Evolutionary conservation across 2,113 vertebrate genomes (phyloP).

Genomic region (Hippolais icterina): DNA sequence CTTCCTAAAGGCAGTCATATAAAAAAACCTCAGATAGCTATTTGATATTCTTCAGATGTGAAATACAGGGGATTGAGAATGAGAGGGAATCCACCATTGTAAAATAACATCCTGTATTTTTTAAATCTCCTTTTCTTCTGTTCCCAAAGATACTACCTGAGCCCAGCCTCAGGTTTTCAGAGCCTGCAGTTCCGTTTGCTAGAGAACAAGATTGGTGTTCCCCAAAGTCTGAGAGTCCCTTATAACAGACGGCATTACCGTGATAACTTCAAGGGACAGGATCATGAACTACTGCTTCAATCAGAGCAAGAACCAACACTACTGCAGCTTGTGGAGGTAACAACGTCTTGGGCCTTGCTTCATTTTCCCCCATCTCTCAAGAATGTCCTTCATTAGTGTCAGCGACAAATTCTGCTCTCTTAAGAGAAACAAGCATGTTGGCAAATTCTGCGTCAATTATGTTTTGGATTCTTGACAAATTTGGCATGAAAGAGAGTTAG

Average conservation of each 20-base stretch:
- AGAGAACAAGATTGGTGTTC: slow-evolving; percentile 95
- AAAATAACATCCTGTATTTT: neutral
- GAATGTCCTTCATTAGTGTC: neutral
- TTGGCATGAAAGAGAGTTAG: neutral
- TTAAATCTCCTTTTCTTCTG: neutral
- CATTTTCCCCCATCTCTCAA: neutral
- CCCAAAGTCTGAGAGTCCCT: slow-evolving; percentile 87
- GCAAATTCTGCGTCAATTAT: neutral
- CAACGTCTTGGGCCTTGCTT: neutral
- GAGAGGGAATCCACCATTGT: neutral
- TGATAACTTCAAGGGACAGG: slow-evolving; percentile 87
- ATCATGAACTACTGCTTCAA: slow-evolving; percentile 80
- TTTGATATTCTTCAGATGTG: neutral
- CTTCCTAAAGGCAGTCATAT: neutral
- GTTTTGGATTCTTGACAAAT: neutral
- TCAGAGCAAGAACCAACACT: slow-evolving; percentile 87
- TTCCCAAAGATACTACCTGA: slow-evolving; percentile 83
- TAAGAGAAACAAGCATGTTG: neutral
- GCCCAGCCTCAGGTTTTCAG: slow-evolving; percentile 93
- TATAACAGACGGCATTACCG: slow-evolving; percentile 92
- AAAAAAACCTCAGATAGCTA: neutral
- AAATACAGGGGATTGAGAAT: neutral
- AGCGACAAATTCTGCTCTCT: neutral
- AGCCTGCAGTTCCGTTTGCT: slow-evolving; percentile 93
- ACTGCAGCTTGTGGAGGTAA: slow-evolving; percentile 90